These are phyloP conservation scores for Eurystomus glaucurus DNA, from an alignment of 2,797 vertebrate genomes.

Conservation along the genomic window DNA sequence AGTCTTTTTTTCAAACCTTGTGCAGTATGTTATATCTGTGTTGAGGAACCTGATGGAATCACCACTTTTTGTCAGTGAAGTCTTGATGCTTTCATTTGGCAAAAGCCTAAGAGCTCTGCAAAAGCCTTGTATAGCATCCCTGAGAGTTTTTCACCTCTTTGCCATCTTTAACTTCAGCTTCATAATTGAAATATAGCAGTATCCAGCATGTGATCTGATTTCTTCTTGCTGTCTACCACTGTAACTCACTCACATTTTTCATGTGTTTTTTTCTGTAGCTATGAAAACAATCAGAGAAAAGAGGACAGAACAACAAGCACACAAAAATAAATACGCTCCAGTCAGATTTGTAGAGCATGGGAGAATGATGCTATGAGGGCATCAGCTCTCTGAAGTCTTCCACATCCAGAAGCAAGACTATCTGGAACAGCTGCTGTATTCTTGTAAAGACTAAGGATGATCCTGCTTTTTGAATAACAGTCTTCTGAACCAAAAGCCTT, in stretches of 20 bases:
- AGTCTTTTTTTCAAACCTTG: background rate
- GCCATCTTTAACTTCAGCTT: background rate
- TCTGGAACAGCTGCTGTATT: background rate
- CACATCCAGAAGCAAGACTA: background rate
- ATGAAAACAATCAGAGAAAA: background rate
- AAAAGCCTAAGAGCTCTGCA: background rate
- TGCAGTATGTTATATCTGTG: background rate
- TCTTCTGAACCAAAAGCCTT: background rate
- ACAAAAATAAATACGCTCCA: background rate
- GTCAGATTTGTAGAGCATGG: background rate
- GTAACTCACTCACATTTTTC: background rate
- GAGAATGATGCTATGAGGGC: background rate
- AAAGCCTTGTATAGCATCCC: background rate
- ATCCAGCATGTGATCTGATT: background rate
- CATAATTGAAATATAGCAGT: background rate
- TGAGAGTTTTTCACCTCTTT: background rate
- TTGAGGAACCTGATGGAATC: background rate
- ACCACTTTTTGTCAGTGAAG: background rate
- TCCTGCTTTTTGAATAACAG: background rate
- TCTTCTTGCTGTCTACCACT: background rate
- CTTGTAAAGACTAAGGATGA: background rate
- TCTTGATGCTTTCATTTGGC: background rate
- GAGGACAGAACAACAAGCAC: background rate
- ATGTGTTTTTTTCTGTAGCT: background rate
- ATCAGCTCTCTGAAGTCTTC: background rate